Conservation (phyloP, 2,888 invertebrate species). For the Lathronympha strigana region DNA sequence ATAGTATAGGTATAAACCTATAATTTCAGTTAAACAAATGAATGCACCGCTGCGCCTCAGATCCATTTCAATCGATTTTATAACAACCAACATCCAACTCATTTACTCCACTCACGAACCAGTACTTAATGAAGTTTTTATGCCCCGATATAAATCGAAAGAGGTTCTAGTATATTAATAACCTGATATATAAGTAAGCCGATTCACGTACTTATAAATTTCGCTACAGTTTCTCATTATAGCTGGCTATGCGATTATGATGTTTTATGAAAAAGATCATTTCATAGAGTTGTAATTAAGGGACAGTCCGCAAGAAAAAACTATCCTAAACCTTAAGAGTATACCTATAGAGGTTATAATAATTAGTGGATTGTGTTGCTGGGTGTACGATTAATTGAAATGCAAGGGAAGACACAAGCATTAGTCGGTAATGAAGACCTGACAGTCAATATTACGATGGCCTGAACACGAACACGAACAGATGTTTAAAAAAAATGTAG, state of each 20-base stretch:
- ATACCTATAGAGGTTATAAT: neutral
- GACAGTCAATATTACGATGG: conserved; percentile 32
- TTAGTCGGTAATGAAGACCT: conserved; percentile 37
- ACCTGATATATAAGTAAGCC: conserved; percentile 28
- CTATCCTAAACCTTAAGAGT: conserved; percentile 2
- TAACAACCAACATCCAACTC: conserved; percentile 5
- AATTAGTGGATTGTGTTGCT: conserved; percentile 1
- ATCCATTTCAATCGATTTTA: conserved; percentile 23
- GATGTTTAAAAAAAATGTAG: conserved; percentile 20
- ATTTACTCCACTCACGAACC: conserved; percentile 27
- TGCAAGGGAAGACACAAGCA: conserved; percentile 31
- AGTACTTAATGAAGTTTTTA: conserved; percentile 36
- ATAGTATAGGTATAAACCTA: no score
- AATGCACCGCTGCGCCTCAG: neutral
- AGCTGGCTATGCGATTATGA: conserved; percentile 32
- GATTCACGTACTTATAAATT: conserved; percentile 34
- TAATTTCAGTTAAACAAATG: conserved; percentile 7
- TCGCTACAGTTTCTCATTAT: conserved; percentile 37
- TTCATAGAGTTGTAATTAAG: conserved; percentile 31
- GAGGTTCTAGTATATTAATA: conserved; percentile 40
- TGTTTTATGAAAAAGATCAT: conserved; percentile 20
- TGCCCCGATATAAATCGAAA: conserved; percentile 30
- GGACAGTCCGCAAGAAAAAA: conserved; percentile 22
- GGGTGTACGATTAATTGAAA: conserved; percentile 34
- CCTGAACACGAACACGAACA: conserved; percentile 19